Evolutionary conservation across 2,797 vertebrate genomes (phyloP).

Genomic region (Gouania willdenowi): DNA sequence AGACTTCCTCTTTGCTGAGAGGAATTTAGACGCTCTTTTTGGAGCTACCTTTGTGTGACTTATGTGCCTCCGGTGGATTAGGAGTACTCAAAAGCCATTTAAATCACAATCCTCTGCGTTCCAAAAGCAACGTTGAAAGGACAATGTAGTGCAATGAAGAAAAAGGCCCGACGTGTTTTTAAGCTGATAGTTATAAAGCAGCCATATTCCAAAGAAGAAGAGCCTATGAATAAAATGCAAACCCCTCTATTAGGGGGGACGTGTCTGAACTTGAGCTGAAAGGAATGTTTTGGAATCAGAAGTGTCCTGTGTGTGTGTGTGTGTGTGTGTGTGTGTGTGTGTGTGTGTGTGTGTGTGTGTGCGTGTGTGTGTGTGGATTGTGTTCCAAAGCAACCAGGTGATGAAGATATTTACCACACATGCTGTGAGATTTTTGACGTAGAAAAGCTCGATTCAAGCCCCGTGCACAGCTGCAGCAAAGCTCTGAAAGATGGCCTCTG

Average conservation of each 20-base stretch:
- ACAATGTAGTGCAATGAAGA: slow-evolving; percentile 52
- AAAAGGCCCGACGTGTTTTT: slow-evolving; percentile 38
- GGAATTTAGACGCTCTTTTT: slow-evolving; percentile 66
- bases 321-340: slow-evolving; percentile 5
- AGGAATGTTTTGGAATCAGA: slow-evolving; percentile 76
- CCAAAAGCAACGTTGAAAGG: slow-evolving; percentile 49
- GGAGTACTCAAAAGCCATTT: slow-evolving; percentile 66
- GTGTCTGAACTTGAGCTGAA: slow-evolving; percentile 74
- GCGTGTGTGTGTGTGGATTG: neutral
- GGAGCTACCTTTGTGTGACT: slow-evolving; percentile 70
- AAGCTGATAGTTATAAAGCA: slow-evolving; percentile 67
- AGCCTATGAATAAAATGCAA: slow-evolving; percentile 73
- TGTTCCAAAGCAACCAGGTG: too few relatives aligned
- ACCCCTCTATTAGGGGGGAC: slow-evolving; percentile 75
- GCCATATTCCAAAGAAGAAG: slow-evolving; percentile 66
- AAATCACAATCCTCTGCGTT: slow-evolving; percentile 66
- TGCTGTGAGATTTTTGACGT: too few relatives aligned
- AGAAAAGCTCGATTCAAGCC: too few relatives aligned
- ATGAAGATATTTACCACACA: too few relatives aligned
- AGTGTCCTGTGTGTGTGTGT: slow-evolving; percentile 5
- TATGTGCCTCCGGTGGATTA: slow-evolving; percentile 72
- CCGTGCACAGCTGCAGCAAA: too few relatives aligned
- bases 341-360: slow-evolving; percentile 5
- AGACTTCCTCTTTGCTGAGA: slow-evolving; percentile 65
- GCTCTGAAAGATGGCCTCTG: slow-evolving; percentile 17